These are phyloP conservation scores for Rutilus rutilus DNA, from an alignment of 2,113 vertebrate species.

Conservation along the genomic window DNA sequence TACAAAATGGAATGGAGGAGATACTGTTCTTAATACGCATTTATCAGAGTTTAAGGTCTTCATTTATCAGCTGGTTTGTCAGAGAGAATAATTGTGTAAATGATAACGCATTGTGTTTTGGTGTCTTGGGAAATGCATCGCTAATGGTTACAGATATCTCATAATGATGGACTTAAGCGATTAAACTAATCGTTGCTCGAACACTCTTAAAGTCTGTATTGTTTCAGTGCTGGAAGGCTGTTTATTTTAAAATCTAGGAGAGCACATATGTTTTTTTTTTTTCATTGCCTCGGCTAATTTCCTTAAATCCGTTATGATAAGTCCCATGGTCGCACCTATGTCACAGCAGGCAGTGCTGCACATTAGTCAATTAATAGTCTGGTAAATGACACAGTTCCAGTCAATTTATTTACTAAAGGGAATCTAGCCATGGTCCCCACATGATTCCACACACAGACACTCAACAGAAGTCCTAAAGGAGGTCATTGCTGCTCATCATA, in stretches of 20 bases:
- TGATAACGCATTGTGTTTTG: slow-evolving; percentile 68
- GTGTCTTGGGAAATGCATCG: slow-evolving; percentile 70
- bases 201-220: slow-evolving; percentile 70
- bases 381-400: slow-evolving; percentile 95
- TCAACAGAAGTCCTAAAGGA: slow-evolving; percentile 42
- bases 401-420: slow-evolving; percentile 89
- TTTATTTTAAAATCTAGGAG: slow-evolving; percentile 57
- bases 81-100: slow-evolving; percentile 62
- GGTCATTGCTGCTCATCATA: neutral
- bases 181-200: slow-evolving; percentile 77
- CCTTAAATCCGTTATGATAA: slow-evolving; percentile 80
- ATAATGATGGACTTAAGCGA: slow-evolving; percentile 75
- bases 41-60: slow-evolving; percentile 61
- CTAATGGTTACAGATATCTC: slow-evolving; percentile 71
- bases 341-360: slow-evolving; percentile 80
- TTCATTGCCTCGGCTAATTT: slow-evolving; percentile 73
- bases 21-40: neutral
- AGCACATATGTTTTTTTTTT: slow-evolving; percentile 53
- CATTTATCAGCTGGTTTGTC: slow-evolving; percentile 75
- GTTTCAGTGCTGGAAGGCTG: slow-evolving; percentile 64
- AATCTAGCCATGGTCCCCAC: slow-evolving; percentile 62
- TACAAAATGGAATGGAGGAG: neutral
- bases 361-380: slow-evolving; percentile 99
- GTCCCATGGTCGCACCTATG: slow-evolving; percentile 87
- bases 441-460: slow-evolving; percentile 52